Base-by-base conservation (phyloP, 92 coral and sea anemone species). In the Phymanthus crucifer region DNA sequence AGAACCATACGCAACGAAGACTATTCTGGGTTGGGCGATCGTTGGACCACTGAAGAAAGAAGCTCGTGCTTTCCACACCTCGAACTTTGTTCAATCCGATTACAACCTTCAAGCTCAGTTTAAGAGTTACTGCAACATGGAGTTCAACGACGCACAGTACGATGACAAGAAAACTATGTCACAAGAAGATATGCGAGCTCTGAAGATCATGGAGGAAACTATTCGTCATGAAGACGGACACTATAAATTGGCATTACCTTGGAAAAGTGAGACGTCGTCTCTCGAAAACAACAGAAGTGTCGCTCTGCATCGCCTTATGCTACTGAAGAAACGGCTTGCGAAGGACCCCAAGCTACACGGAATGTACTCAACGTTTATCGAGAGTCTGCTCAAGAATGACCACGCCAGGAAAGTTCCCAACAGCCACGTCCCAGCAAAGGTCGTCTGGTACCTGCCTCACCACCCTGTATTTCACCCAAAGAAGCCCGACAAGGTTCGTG, bases 241-340 rank as follows among this genome's bases (percentile, higher is more conserved):
- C 50, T 84, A 91, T 73, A 67, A 74, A 27, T 73, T 87, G 8
- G 91, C 85, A 5, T 65, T 91, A 57, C 90, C 87, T 21, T 87
- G 90, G 90, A 72, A 38, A 64, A 52, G 67, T 18, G 73, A 73
- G 45, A 78, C 90, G 14, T 77, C 90, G 1, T 31, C 35, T 21
- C 77, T 87, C 12, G 76, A 79, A 12, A 77, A 83, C 74, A 87
- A 87, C 80, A 82, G 61, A 26, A 14, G 65, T 19, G 21, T 82
- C 11, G 87, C 87, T 2, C 61, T 70, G 36, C 90, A 82, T 52
- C 65, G 84, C 16, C 73, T 87, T 23, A 72, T 40, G 40, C 81
- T 47, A 29, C 67, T 67, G 19, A 80, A 75, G 79, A 65, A 69
- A 73, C 65, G 85, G 21, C 66, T 85, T 70, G 35, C 12, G 3